Base-by-base conservation (phyloP, 2,113 vertebrate genomes). In the Nothocercus julius region DNA sequence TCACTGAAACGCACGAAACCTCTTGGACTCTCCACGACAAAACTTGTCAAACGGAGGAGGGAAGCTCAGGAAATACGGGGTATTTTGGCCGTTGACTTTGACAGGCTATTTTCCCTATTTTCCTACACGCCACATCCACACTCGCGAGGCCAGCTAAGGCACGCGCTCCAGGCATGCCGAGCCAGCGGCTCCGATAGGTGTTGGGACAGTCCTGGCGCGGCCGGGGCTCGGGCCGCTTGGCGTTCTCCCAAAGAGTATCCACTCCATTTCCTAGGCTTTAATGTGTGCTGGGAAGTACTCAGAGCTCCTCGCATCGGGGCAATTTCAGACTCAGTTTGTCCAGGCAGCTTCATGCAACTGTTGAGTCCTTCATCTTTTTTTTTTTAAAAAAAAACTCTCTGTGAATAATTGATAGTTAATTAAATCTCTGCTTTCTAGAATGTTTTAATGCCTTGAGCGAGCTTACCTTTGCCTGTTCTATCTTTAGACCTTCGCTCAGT, bases 361-460 rank as follows among this genome's bases (percentile, higher is more conserved):
- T 45, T 27, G 24, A 44, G 16, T 13, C 19, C 74, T 36, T 61
- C 20, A 7, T 34, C 24, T 6, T 16, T 44, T 44, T 44, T 44
- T 44, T 34, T 19, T 17, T 76, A 36, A 36, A 36, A 36, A 36
- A 36, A 36, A 76, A 32, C 34, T 13, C 17, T 27, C 32, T 7
- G 16, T 11, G 7, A 80, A 24, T 34, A 67, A 59, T n/a, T 45
- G 59, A 22, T 8, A 38, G 32, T n/a, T 66, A 32, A 54, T 42
- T 13, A 68, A 86, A 44, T 28, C 8, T 66, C 79, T 79, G 47
- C 16, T 40, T 24, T 24, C 61, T 27, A 53, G 76, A 89, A 80
- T 0, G 1, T 54, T 90, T 73, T 24, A 19, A 12, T 10, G 79
- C 42, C 70, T 63, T 0, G 0, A 44, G 21, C 0, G 1, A 74